Percentiles rank a stretch among this genome's conserved stretches.
phyloP scores from a whole-genome alignment of 2,797 vertebrate genomes.

The Streptopelia turtur region DNA sequence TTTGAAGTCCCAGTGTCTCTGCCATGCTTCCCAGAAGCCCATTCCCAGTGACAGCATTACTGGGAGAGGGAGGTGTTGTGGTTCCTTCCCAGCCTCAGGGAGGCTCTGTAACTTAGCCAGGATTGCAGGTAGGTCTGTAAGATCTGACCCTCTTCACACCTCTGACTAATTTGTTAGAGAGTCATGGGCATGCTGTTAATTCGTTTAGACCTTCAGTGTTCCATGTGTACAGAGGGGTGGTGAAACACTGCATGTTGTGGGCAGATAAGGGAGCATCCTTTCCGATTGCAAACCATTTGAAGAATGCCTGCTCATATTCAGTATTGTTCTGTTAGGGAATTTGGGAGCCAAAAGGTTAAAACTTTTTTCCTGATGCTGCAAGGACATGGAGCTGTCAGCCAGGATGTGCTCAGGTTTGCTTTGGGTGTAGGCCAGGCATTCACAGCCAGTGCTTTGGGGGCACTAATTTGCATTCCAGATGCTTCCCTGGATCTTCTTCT shows the following conservation, averaged over 20 bases:
- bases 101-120: not conserved
- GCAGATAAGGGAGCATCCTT: constrained; percentile 15
- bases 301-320: not conserved
- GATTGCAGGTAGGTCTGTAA: not conserved
- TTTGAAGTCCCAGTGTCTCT: not conserved
- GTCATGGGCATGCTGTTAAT: not conserved
- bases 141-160: not conserved
- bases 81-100: not conserved
- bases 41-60: not conserved
- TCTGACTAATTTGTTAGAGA: not conserved
- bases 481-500: constrained; percentile 3
- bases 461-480: constrained; percentile 36
- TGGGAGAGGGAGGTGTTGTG: not conserved
- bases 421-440: constrained; percentile 40
- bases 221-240: not conserved
- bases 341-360: not conserved
- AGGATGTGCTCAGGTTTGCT: not conserved
- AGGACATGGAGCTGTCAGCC: not conserved
- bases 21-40: not conserved
- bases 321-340: not conserved
- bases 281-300: not conserved
- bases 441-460: constrained; percentile 6
- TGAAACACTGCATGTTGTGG: not conserved
- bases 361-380: constrained; percentile 5
- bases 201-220: constrained; percentile 32